phyloP scores from a whole-genome alignment of 1,140 invertebrate species.

The Drosophila kohkoa region DNA sequence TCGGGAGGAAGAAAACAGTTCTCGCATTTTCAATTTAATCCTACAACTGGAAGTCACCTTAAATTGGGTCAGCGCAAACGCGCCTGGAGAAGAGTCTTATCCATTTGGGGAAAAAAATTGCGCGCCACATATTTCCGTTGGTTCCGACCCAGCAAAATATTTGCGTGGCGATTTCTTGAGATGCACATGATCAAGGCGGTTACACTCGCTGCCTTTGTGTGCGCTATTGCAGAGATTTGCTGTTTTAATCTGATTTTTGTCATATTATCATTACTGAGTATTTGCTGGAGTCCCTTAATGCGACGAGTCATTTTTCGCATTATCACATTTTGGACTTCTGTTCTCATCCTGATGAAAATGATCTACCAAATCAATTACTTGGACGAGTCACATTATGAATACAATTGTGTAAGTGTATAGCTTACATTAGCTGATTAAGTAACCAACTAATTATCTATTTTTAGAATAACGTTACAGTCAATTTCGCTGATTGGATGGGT shows the following conservation, averaged over 20 bases:
- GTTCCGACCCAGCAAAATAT: constrained; percentile 57
- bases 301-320: constrained; percentile 91
- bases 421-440: neutral
- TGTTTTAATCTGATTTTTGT: constrained; percentile 90
- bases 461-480: constrained; percentile 85
- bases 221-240: constrained; percentile 64
- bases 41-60: neutral
- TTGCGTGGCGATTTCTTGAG: constrained; percentile 93
- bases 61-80: constrained; percentile 7
- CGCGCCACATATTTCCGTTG: constrained; percentile 27
- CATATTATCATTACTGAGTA: constrained; percentile 89
- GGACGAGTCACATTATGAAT: constrained; percentile 86
- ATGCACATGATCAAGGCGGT: constrained; percentile 96
- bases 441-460: neutral
- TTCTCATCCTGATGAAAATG: constrained; percentile 96
- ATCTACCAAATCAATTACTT: constrained; percentile 97
- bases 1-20: neutral
- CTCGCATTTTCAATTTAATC: too few relatives aligned
- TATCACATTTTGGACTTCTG: constrained; percentile 91
- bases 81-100: constrained; percentile 44
- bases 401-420: constrained; percentile 50
- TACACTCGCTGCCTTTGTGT: constrained; percentile 89
- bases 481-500: constrained; percentile 96
- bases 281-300: constrained; percentile 88
- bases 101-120: constrained; percentile 24